Evolutionary conservation across 2,797 vertebrate species (phyloP), one percentile per base, ranked within the genome.

Genomic region (Peromyscus attwateri): DNA sequence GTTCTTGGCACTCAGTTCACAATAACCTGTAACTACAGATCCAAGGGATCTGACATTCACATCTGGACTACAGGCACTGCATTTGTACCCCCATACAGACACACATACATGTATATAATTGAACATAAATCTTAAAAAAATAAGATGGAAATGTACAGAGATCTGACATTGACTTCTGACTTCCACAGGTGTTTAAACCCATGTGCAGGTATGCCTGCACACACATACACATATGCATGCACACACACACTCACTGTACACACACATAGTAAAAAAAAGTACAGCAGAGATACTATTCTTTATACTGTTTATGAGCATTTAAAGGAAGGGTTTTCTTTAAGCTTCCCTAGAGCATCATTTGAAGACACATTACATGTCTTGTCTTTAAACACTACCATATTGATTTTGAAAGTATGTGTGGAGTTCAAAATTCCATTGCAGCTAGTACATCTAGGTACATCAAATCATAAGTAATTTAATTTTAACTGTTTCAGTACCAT

Each of bases 381-480:
- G 81, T 13, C 62, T 76, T 76, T 89, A 70, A 83, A 55, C 31
- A 37, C 43, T 81, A 9, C n/a, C 49, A 64, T 90, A 25, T 70
- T 87, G 71, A 68, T 81, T 90, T 95, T 90, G n/a, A 68, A 92
- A 81, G 10, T 46, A 40, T 75, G 13, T 66, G 11, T 80, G 34
- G 68, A 91, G 49, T 77, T 93, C 52, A 83, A 27, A 89, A 57
- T 84, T 92, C 43, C 43, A 66, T 64, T 84, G 84, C 3, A 73
- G 79, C 62, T 84, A 27, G n/a, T 84, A 71, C 16, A 46, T 80
- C 3, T 89, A 77, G 43, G 43, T 82, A 49, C 81, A 57, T 55
- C 46, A 80, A 96, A n/a, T 71, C 37, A 70, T 73, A 84, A 80
- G 7, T 79, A 37, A 73, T 79, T 79, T 43, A 49, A 37, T 88